Base-by-base conservation (phyloP, 2,888 invertebrate species). In the Philereme vetulata region DNA sequence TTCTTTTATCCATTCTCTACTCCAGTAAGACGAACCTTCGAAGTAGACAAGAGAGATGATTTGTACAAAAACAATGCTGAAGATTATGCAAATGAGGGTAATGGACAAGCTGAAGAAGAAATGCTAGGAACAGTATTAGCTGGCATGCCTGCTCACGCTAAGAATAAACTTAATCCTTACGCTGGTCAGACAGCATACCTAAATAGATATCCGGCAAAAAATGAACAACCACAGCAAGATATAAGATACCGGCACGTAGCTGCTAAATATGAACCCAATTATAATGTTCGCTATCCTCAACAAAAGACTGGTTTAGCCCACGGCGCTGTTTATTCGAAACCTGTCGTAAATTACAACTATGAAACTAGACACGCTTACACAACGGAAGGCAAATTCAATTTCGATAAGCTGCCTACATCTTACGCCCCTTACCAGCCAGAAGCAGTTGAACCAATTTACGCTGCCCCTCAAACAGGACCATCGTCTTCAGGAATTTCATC, bases 51-150 rank as follows among this genome's bases (percentile, higher is more conserved):
- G 53, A 93, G 93, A 74, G 95, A 94, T 77, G 94, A 94, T 66
- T 83, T 93, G 48, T 95, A 95, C 72, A 94, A 94, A 77, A 95
- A 95, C 72, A 94, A 94, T 71, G 92, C 93, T 44, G 94, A 95
- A 72, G 94, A 95, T 70, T 95, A 96, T 67, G 93, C 93, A 2
- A 93, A 92, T 49, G 93, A 93, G 48, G 94, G 93, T 36, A 94
- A 94, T 50, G 95, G 95, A 0, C 95, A 96, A 77, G 94, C 94
- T 7, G 96, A 96, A 81, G 96, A 96, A 83, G 96, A 96, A 78
- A 95, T 96, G 75, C 93, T 96, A 36, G 95, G 95, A 9, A 95
- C 96, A 74, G 95, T 96, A 0, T 90, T 96, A 54, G 95, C 95
- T 53, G 95, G 96, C 33, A 95, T 95, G 94, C 94, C 93, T 7